phyloP scores from a whole-genome alignment of 2,113 vertebrate genomes.

The Cyprinodon brontotheroides region DNA sequence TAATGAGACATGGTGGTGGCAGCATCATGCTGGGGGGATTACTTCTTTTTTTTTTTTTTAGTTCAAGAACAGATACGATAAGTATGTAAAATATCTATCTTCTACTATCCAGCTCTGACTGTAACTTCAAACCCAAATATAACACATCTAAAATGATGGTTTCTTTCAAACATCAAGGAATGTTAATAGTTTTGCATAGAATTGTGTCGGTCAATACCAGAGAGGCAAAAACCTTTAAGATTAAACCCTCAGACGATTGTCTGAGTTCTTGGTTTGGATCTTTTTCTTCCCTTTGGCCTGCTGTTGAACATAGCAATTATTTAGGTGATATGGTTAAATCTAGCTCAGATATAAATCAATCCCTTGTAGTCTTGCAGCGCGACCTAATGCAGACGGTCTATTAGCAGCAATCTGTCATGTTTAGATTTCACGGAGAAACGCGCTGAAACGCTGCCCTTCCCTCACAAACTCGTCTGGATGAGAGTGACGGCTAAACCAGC shows the following conservation, averaged over 20 bases:
- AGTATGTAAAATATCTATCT: neutral
- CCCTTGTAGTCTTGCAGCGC: constrained; percentile 4
- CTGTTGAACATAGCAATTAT: neutral
- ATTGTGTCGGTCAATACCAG: neutral
- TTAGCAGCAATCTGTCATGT: constrained; percentile 33
- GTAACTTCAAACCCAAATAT: neutral
- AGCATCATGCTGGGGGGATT: no score
- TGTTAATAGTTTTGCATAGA: neutral
- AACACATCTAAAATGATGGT: neutral
- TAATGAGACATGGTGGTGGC: no score
- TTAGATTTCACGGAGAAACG: constrained; percentile 12
- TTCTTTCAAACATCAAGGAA: neutral
- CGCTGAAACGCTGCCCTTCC: constrained; percentile 25
- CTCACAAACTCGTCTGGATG: constrained; percentile 26
- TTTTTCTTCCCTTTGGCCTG: neutral
- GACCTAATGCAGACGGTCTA: neutral
- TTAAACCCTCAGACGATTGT: no score
- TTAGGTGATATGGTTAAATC: neutral
- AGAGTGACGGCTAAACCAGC: constrained; percentile 25
- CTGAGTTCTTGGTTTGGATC: no score
- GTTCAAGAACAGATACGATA: no score
- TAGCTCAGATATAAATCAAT: constrained; percentile 15
- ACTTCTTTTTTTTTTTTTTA: no score
- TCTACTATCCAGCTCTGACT: neutral
- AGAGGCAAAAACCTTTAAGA: no score